Evolutionary conservation across 2,797 vertebrate species (phyloP).

Genomic region (Pipistrellus pipistrellus): DNA sequence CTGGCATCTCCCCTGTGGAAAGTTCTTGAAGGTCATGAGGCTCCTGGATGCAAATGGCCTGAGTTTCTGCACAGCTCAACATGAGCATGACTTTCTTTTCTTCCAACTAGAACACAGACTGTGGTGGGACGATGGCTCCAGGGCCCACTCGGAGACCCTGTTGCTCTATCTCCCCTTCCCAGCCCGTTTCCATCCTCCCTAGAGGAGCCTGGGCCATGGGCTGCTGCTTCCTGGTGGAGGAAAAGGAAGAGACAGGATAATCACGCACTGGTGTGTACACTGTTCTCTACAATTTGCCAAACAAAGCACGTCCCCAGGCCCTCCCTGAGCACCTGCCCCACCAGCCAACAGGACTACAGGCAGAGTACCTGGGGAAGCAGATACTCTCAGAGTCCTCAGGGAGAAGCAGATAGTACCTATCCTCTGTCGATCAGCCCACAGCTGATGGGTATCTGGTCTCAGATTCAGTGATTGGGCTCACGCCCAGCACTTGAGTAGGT

Average conservation of each 20-base stretch:
- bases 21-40: background rate
- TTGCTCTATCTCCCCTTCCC: background rate
- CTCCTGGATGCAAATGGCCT: background rate
- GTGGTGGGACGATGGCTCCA: accelerated
- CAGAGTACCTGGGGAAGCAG: background rate
- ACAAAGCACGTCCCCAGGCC: background rate
- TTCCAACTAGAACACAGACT: background rate
- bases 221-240: background rate
- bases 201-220: accelerated
- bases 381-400: background rate
- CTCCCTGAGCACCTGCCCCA: background rate
- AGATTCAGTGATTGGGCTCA: background rate
- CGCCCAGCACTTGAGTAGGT: background rate
- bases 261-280: background rate
- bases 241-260: background rate
- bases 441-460: background rate
- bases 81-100: background rate
- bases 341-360: background rate
- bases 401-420: background rate
- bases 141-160: accelerated
- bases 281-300: background rate
- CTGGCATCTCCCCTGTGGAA: background rate
- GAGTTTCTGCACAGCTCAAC: background rate
- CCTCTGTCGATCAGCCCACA: background rate
- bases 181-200: background rate